Evolutionary conservation across 2,113 vertebrate species (phyloP), one percentile per base, ranked within the genome.

Genomic region (Dolichallabes microphthalmus): DNA sequence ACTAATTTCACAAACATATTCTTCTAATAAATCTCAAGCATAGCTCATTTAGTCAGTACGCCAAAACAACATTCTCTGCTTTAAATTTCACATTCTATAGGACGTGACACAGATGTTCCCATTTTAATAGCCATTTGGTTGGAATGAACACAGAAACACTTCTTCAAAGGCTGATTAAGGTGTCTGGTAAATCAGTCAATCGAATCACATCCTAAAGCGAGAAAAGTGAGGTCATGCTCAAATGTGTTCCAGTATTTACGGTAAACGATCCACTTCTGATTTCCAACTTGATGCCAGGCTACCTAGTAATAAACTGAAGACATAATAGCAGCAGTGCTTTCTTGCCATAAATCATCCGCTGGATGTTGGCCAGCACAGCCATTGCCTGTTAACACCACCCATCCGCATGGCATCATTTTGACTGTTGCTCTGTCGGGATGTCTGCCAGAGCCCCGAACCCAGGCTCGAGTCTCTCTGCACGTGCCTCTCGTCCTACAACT

Each of bases 121-220:
- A 14, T 11, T 66, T 66, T 30, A 30, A 30, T 68, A 8, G 30
- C 66, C 30, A 71, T 45, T 71, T 11, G 39, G 22, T n/a, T 74
- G 22, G 25, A 11, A 74, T 22, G 63, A 83, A 57, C 75, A 25
- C 66, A 82, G 80, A 85, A 30, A 77, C 19, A 22, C 9, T 58
- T 69, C n/a, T 86, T 63, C 66, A 89, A 83, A 74, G 78, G 30
- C 58, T 80, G 84, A 88, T 86, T 83, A 86, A 80, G 81, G 66
- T 86, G 35, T 75, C 17, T 80, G 87, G 87, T 5, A 45, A 45
- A 75, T 80, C 53, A 27, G 13, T 81, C 74, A 58, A 71, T 69
- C 78, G 39, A 86, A 86, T 39, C 20, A 75, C 58, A 75, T 58
- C 81, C 32, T 13, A 25, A 8, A 50, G 74, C 15, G 12, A 73